Base-by-base conservation (phyloP, 2,888 invertebrate species). In the Tachina fera region DNA sequence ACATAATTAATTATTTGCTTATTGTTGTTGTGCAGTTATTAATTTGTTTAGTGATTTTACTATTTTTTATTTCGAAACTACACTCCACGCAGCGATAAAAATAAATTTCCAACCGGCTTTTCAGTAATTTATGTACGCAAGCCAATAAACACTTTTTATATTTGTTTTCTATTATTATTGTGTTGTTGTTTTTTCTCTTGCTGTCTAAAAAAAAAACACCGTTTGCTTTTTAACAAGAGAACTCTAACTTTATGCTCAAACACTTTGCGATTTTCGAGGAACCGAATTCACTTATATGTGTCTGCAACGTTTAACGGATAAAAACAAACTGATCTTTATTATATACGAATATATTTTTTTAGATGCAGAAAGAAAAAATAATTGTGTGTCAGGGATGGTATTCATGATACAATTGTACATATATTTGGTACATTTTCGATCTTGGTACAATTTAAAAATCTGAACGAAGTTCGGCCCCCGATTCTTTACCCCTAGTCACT, bases 301-400 rank as follows among this genome's bases (percentile, higher is more conserved):
- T 75, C 78, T 22, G 45, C 11, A 45, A 53, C 56, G 79, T 75
- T 79, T 22, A 79, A 79, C 71, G 74, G 47, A 43, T 63, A 45
- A 72, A 60, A 75, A 49, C 43, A 51, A 82, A 85, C 85, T 85
- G 85, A 79, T 75, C 58, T 71, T 78, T 45, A 56, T 65, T 71
- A 58, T 41, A 47, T 65, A 65, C 63, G 49, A 16, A n/a, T 14
- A 60, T 43, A 22, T 68, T 82, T 70, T 82, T 70, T 74, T 51
- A 49, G 74, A 58, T 71, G 45, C 71, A 31, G 6, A 31, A 31
- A 31, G 31, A 31, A 31, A 31, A 31, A 31, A 31, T 6, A 31
- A 31, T 31, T 31, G 31, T 31, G 31, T 31, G 31, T 6, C 31
- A 31, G 31, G 31, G 31, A 31, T 31, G 31, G 31, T 6, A 31